Base-by-base conservation (phyloP, 1,140 invertebrate species). In the Contarinia nasturtii region DNA sequence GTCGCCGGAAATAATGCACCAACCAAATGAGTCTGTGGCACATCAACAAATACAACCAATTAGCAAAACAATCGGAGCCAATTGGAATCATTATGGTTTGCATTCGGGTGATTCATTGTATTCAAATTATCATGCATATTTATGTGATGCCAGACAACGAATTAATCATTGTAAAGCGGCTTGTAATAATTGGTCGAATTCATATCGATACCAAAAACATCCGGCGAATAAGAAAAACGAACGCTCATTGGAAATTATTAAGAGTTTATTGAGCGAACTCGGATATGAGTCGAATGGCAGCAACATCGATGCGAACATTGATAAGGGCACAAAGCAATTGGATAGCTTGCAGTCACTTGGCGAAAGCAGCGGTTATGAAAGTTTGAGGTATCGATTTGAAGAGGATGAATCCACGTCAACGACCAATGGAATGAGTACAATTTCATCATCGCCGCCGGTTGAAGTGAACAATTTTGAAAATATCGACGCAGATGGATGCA, bases 311-410 rank as follows among this genome's bases (percentile, higher is more conserved):
- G 33, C 19, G 11, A 43, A 49, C 11, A 49, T 54, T 12, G 59
- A 62, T 37, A 53, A 53, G 38, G 27, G 27, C 27, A 65, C 60
- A 33, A 69, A 70, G 52, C 58, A 66, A 45, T 57, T 65, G 14
- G 71, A 75, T 53, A 80, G 75, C 63, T 64, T 81, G 42, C 73
- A 76, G 40, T 87, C 82, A 0, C 68, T 80, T 15, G 82, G 80
- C 2, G 81, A 86, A 50, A 86, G 82, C 52, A 86, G 82, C 59
- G 84, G 82, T 22, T 87, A 87, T 54, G 83, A 87, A 55, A 87
- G 83, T 55, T 80, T 86, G 53, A 79, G 75, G 49, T 73, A 76
- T 51, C 77, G 76, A 53, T 60, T 70, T 0, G 73, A 77, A 7
- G 73, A 76, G 18, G 67, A 69, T 5, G 60, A 64, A 36, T 4